Evolutionary conservation across 2,797 vertebrate genomes (phyloP).

Genomic region (Galaxias olidus): DNA sequence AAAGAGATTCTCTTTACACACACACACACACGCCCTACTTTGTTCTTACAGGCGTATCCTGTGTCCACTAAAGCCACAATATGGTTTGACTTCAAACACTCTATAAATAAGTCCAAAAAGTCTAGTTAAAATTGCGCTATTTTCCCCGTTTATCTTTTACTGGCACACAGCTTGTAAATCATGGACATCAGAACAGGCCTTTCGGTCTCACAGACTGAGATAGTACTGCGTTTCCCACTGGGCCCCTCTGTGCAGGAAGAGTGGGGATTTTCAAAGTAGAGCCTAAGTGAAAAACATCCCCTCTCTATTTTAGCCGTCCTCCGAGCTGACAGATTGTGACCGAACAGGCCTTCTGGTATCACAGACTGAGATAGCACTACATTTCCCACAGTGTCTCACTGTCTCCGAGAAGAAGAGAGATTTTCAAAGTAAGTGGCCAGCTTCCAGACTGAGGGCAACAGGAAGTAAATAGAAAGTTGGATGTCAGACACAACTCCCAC

Average conservation of each 20-base stretch:
- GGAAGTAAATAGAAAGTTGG: slow-evolving; percentile 49
- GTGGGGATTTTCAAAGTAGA: slow-evolving; percentile 13
- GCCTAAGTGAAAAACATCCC: too few species aligned
- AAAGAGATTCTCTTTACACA: background rate
- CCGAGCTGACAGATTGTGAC: too few species aligned
- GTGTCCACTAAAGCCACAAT: slow-evolving; percentile 1
- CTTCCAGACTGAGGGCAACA: slow-evolving; percentile 19
- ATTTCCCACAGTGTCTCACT: slow-evolving; percentile 36
- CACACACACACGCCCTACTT: slow-evolving; percentile 2
- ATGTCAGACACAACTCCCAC: background rate
- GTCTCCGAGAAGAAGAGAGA: slow-evolving; percentile 31
- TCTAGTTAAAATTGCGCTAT: background rate
- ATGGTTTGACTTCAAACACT: background rate
- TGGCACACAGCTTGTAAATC: background rate
- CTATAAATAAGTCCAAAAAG: background rate
- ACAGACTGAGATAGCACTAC: slow-evolving; percentile 30
- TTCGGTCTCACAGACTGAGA: slow-evolving; percentile 13
- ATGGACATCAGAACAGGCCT: slow-evolving; percentile 3
- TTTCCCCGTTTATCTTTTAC: background rate
- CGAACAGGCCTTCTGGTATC: slow-evolving; percentile 1
- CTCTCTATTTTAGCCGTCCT: too few species aligned
- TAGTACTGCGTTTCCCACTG: slow-evolving; percentile 42
- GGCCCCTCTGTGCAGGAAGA: slow-evolving; percentile 33
- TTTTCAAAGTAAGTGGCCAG: slow-evolving; percentile 7
- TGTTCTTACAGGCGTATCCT: background rate